Percentiles rank a stretch among this genome's conserved stretches.
These are phyloP conservation scores for Setophaga kirtlandii DNA, from an alignment of 2,113 vertebrate species.

Conservation along the genomic window DNA sequence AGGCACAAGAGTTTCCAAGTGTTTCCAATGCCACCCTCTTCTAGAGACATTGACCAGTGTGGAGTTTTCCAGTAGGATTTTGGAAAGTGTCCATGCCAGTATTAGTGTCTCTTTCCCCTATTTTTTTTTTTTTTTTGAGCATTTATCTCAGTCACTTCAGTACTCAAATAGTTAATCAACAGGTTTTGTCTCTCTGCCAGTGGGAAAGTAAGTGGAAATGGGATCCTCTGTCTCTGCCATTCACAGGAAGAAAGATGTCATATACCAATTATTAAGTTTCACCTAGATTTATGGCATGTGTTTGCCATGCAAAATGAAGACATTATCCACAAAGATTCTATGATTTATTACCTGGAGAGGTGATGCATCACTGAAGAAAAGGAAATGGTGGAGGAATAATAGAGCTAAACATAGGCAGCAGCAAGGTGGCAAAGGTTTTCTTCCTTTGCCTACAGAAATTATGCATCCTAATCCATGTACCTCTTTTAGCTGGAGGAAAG, in stretches of 20 bases:
- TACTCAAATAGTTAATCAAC: neutral
- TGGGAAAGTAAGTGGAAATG: neutral
- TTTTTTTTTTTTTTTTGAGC: neutral
- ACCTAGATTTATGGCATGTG: conserved; percentile 23
- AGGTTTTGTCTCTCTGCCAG: neutral
- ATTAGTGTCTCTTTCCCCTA: neutral
- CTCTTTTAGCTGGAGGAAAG: neutral
- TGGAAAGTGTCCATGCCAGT: neutral
- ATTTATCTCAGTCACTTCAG: neutral
- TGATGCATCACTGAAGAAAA: conserved; percentile 35
- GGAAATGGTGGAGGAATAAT: conserved; percentile 4
- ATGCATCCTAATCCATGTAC: neutral
- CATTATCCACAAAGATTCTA: conserved; percentile 38
- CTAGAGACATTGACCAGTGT: neutral
- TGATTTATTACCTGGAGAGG: conserved; percentile 29
- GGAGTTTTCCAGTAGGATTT: neutral
- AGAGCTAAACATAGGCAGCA: neutral
- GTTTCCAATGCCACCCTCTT: neutral
- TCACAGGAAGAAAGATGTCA: conserved; percentile 23
- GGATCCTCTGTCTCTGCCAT: conserved; percentile 4
- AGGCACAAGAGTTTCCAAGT: neutral
- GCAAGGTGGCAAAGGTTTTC: neutral
- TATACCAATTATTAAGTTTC: conserved; percentile 16
- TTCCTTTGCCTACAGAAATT: neutral
- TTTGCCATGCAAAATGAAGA: conserved; percentile 53